Base-by-base conservation (phyloP, 1,140 invertebrate species). In the Drosophila ercepeae region DNA sequence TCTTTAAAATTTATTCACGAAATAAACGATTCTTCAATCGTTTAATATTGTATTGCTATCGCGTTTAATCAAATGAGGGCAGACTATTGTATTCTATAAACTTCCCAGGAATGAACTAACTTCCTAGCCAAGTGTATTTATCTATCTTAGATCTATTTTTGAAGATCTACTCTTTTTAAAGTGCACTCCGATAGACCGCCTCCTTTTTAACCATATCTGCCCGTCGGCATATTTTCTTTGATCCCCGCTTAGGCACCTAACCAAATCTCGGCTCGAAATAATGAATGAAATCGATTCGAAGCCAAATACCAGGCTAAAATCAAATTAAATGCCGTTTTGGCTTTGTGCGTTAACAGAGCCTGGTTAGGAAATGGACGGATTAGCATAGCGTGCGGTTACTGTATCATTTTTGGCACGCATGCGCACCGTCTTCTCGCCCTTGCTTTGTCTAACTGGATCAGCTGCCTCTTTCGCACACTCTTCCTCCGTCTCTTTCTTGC, bases 241-340 rank as follows among this genome's bases (percentile, higher is more conserved):
- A 88, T 88, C 82, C 72, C 69, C 60, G 57, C 64, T 75, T 72
- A 75, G 60, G 44, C 79, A 54, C 46, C 14, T 18, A 74, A 68
- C 42, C 54, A 13, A 71, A 61, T 48, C 76, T 54, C 46, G 60
- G 36, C 32, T 45, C 19, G 59, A 75, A 78, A 78, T 82, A 88
- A 88, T 88, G 82, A 88, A 88, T 88, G 82, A 88, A 86, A 74
- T 68, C 73, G 73, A 78, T 70, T 70, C 67, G 32, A 67, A 72
- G 50, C 63, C 53, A 49, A 75, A 75, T 60, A 21, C 29, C 39
- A 45, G 50, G 59, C 52, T 59, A 64, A 69, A 73, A 61, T 34
- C 52, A 67, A 81, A 78, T 83, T 76, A 74, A 84, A 77, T 79
- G 58, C 58, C 65, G 53, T 79, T 79, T 79, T 79, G 48, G 42